Conservation (phyloP, 2,797 vertebrate genomes). For the Pterois miles region DNA sequence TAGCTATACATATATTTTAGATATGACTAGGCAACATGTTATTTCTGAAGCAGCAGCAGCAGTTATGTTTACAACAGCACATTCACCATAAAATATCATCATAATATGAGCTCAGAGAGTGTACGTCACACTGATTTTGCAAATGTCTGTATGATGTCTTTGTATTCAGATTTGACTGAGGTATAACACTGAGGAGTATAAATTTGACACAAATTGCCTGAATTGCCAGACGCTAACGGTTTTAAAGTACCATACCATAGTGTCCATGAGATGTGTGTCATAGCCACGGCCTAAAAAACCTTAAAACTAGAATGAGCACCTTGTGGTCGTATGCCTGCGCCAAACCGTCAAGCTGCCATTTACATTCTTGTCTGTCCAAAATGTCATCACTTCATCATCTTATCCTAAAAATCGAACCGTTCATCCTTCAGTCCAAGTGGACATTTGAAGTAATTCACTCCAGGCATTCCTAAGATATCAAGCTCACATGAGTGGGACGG, state of each 20-base stretch:
- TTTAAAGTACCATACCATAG: not conserved
- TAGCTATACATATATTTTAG: no score
- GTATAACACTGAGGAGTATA: not conserved
- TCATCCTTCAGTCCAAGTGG: no score
- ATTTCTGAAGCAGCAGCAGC: no score
- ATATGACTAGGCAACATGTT: no score
- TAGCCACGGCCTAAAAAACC: not conserved
- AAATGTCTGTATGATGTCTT: not conserved
- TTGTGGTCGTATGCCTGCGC: not conserved
- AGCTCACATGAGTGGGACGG: no score
- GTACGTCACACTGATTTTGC: not conserved
- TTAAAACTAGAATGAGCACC: no score
- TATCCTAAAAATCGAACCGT: not conserved
- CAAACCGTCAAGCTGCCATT: not conserved
- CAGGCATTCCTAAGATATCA: no score
- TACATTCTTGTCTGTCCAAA: not conserved
- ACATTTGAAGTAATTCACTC: no score
- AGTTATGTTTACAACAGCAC: no score
- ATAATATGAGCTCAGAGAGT: not conserved
- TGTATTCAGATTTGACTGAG: not conserved
- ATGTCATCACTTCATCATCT: not conserved
- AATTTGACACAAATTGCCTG: no score
- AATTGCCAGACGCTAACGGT: fast-evolving
- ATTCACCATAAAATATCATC: no score
- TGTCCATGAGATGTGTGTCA: not conserved